Evolutionary conservation across 2,113 vertebrate genomes (phyloP), one percentile per base, ranked within the genome.

Genomic region (Noctilio leporinus): DNA sequence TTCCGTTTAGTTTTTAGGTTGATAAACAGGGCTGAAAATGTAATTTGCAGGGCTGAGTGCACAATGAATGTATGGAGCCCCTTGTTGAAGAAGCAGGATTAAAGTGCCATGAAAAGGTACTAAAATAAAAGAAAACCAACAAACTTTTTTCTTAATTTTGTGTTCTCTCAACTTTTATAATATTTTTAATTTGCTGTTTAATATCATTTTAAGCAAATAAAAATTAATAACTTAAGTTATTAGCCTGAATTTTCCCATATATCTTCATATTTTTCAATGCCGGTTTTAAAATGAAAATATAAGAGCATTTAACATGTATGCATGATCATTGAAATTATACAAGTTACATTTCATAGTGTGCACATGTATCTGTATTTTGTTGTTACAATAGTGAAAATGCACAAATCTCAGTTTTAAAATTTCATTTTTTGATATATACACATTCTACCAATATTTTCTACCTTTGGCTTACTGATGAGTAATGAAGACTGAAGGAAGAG

Each of bases 101-200:
- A 75, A 30, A n/a, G 26, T 93, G 2, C 55, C 69, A 43, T 49
- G 82, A 43, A 77, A 70, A 95, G 11, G 10, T 64, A 20, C 16
- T 78, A 70, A 47, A 89, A 76, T 30, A 40, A 64, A 53, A 38
- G 81, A 40, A 43, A 4, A 10, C 10, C 1, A 30, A 16, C 83
- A 40, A 19, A 45, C 12, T 2, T 62, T 53, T 83, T 51, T 10
- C 33, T 81, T 92, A 84, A 17, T 86, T 86, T 22, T 40, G 19
- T 86, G 35, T 26, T 93, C 26, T 92, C 17, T 92, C 40, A 45
- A 65, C 5, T 57, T 88, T 75, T 24, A 55, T 70, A 57, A 20
- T 75, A 14, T 59, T 91, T 86, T 86, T 62, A 69, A 84, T 86
- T 95, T 96, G 17, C 9, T 77, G n/a, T n/a, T 89, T 70, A 94